Evolutionary conservation across 64 coral and sea anemone genomes (phyloP).

Genomic region (Actinia tenebrosa): DNA sequence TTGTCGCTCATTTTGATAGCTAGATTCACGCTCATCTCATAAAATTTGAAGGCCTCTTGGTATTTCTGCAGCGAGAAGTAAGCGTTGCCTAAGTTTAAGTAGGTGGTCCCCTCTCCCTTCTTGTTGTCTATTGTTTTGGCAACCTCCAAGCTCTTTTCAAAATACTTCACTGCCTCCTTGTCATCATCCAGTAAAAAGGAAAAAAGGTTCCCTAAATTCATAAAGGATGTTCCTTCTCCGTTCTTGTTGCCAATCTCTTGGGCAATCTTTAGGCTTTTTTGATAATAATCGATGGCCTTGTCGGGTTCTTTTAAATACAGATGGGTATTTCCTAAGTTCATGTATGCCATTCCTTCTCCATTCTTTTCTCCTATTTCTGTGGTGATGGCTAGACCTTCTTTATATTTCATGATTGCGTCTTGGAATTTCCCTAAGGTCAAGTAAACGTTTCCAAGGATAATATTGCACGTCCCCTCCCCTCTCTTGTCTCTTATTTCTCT

Average conservation of each 20-base stretch:
- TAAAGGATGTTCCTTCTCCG: not conserved
- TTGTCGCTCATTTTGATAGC: not conserved
- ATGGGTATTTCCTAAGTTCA: slow-evolving; percentile 29
- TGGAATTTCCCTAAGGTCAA: slow-evolving; percentile 4
- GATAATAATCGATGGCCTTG: slow-evolving; percentile 5
- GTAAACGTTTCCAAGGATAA: slow-evolving; percentile 37
- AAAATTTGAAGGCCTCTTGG: slow-evolving; percentile 1
- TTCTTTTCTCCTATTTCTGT: slow-evolving; percentile 39
- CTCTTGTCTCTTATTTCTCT: slow-evolving; percentile 11
- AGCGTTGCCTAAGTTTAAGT: not conserved
- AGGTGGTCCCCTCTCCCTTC: not conserved
- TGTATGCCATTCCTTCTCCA: slow-evolving; percentile 27
- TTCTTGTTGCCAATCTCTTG: slow-evolving; percentile 9
- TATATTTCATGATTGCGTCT: slow-evolving; percentile 13
- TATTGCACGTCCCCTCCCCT: slow-evolving; percentile 29
- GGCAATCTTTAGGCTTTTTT: not conserved
- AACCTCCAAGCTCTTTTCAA: slow-evolving; percentile 1
- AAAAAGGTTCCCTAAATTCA: not conserved
- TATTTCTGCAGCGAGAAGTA: not conserved
- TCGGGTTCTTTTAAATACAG: not conserved
- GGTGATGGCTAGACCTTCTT: slow-evolving; percentile 18
- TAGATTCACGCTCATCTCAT: not conserved
- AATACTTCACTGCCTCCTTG: not conserved
- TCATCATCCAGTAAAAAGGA: not conserved
- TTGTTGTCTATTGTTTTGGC: slow-evolving; percentile 28